phyloP scores from a whole-genome alignment of 2,888 invertebrate genomes.

The Rhamphomyia laevipes region DNA sequence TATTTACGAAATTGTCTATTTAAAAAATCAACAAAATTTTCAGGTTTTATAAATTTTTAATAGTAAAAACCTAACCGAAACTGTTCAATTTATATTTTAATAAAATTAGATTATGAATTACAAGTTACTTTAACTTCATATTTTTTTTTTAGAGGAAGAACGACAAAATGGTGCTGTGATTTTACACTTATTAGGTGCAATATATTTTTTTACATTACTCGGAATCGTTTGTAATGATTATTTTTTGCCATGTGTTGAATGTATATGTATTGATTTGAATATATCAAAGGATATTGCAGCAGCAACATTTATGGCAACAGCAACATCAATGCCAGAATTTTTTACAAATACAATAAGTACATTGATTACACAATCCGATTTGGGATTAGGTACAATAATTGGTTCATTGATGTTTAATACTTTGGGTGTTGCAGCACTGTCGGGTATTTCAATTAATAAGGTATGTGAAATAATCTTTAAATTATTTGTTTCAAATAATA shows the following conservation, averaged over 20 bases:
- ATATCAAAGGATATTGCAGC: constrained; percentile 85
- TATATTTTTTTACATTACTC: constrained; percentile 75
- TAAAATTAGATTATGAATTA: too few relatives aligned
- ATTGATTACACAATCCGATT: constrained; percentile 67
- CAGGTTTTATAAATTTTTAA: too few relatives aligned
- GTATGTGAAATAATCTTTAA: constrained; percentile 37
- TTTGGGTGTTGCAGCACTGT: constrained; percentile 71
- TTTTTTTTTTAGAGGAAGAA: constrained; percentile 49
- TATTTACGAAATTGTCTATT: too few relatives aligned
- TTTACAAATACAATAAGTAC: constrained; percentile 87
- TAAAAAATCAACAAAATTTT: too few relatives aligned
- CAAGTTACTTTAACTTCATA: too few relatives aligned
- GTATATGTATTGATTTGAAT: constrained; percentile 68
- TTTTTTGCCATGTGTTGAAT: constrained; percentile 80
- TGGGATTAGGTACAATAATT: constrained; percentile 79
- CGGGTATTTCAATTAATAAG: constrained; percentile 58
- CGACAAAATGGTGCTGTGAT: constrained; percentile 65
- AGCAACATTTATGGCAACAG: constrained; percentile 93
- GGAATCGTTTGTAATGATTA: constrained; percentile 87
- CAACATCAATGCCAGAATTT: constrained; percentile 88
- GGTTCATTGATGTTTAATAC: constrained; percentile 82
- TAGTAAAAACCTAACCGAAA: too few relatives aligned
- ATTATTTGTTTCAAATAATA: neutral
- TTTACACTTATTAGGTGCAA: constrained; percentile 59
- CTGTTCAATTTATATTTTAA: too few relatives aligned